Evolutionary conservation across 2,888 invertebrate species (phyloP), one percentile per base, ranked within the genome.

Genomic region (Melieria omissa): DNA sequence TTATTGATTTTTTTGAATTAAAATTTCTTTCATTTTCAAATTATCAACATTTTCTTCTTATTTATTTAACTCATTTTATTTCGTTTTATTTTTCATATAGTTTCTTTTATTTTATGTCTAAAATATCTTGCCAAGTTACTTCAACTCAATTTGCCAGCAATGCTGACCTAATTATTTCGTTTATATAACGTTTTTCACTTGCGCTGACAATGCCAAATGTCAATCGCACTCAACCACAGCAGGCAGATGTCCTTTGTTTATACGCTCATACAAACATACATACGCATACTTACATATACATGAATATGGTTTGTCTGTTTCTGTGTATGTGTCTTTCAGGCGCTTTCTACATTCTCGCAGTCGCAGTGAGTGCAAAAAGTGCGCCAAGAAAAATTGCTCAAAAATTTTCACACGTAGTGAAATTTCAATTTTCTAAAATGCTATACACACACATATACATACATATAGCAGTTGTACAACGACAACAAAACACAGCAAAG

Each of bases 401-500:
- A 64, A 71, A 73, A 63, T 67, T 57, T 68, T 68, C 68, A 64
- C 71, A 73, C 71, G 73, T 71, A 67, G 49, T 68, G 64, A 65
- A 71, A 63, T 73, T 71, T 71, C 73, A 73, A 73, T 73, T 73
- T 73, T 66, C 73, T 46, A 65, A 10, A 55, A 41, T 47, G 70
- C 57, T 52, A 46, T 55, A 6, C 46, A n/a, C 46, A n/a, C 7
- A 60, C 57, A 54, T 45, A 52, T 60, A 44, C 5, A 61, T 55
- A 60, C 47, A 46, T 70, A 57, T 12, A 45, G 29, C 29, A 29
- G 29, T 29, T 29, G 29, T 29, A 29, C 29, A 29, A 29, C 29
- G 1, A 29, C 29, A 29, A 29, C 29, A 3, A 29, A 29, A 65
- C 49, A 45, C 49, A 64, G 45, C 10, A 5, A 4, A 16, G 16